Evolutionary conservation across 2,888 invertebrate species (phyloP).

Genomic region (Hirtodrosophila confusa): DNA sequence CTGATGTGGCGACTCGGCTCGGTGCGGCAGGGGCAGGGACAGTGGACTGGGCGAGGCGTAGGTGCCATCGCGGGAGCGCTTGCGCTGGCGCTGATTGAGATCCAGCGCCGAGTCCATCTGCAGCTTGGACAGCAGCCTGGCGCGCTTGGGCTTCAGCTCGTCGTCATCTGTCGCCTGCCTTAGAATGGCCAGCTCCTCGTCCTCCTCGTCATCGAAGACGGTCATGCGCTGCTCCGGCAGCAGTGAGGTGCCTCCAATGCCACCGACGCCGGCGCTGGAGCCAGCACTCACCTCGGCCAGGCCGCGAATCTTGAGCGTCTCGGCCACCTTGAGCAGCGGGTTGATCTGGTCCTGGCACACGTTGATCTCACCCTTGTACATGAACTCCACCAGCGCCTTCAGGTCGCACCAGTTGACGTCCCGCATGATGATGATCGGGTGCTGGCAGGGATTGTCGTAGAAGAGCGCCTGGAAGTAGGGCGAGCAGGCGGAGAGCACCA

Average conservation of each 20-base stretch:
- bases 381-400: constrained; percentile 95
- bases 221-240: constrained; percentile 81
- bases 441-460: constrained; percentile 96
- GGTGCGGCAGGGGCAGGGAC: constrained; percentile 38
- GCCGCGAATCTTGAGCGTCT: constrained; percentile 93
- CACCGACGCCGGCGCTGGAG: constrained; percentile 79
- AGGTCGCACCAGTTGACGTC: constrained; percentile 95
- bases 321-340: constrained; percentile 93
- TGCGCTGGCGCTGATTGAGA: constrained; percentile 85
- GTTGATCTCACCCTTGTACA: constrained; percentile 98
- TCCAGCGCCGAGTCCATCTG: constrained; percentile 59
- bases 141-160: constrained; percentile 72
- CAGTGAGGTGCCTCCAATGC: constrained; percentile 83
- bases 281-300: constrained; percentile 90
- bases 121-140: constrained; percentile 63
- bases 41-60: constrained; percentile 62
- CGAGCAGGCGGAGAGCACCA: constrained; percentile 96
- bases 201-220: constrained; percentile 77
- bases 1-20: constrained; percentile 34
- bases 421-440: constrained; percentile 96
- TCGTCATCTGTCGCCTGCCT: constrained; percentile 85
- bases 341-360: constrained; percentile 96
- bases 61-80: constrained; percentile 79
- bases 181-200: constrained; percentile 84
- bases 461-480: constrained; percentile 96